A percentile compares a stretch with the other conserved stretches of the same genome.
Conservation (phyloP, 2,113 vertebrate species). For the Naja naja region DNA sequence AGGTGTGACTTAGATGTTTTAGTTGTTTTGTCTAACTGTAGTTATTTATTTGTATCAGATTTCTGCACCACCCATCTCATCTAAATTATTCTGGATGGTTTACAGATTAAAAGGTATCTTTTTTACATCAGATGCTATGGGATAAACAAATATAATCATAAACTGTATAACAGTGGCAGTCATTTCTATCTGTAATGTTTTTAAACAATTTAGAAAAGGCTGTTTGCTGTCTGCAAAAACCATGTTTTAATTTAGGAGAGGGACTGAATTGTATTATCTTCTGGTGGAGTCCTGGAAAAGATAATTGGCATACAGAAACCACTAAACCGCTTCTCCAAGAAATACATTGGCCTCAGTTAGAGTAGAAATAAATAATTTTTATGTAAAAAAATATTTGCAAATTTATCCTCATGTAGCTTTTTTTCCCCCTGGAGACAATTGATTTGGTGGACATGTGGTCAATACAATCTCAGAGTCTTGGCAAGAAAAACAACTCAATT, state of each 20-base stretch:
- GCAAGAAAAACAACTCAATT: conserved; percentile 17
- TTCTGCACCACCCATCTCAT: background rate
- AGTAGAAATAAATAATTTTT: background rate
- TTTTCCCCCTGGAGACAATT: background rate
- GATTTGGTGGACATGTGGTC: conserved; percentile 3
- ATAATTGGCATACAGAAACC: background rate
- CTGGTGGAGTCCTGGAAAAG: background rate
- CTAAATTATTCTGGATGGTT: background rate
- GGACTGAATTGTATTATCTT: background rate
- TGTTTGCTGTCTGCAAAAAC: background rate
- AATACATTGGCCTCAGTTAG: background rate
- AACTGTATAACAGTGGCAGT: background rate
- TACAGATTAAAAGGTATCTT: background rate
- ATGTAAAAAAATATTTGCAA: background rate
- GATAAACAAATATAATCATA: background rate
- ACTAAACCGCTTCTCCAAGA: background rate
- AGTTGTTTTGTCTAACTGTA: background rate
- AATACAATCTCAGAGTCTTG: conserved; percentile 6
- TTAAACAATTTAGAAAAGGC: background rate
- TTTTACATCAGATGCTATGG: background rate
- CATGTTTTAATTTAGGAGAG: background rate
- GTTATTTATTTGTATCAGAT: background rate
- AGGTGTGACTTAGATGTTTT: background rate
- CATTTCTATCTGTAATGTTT: background rate
- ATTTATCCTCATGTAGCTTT: background rate